Evolutionary conservation across 92 coral and sea anemone genomes (phyloP).

Genomic region (Scolanthus callimorphus): DNA sequence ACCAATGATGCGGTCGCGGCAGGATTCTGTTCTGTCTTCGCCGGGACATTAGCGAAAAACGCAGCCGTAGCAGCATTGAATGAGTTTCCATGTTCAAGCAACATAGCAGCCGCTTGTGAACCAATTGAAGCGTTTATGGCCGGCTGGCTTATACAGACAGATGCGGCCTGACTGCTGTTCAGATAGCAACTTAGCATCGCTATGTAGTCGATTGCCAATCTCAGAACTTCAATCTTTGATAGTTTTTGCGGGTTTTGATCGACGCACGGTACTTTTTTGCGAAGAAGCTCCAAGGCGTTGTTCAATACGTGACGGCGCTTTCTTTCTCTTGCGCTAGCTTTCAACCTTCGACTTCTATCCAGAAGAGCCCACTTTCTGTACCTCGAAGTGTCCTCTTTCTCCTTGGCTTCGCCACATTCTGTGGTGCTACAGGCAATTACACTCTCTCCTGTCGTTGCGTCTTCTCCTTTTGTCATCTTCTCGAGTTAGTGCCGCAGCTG

Average conservation of each 20-base stretch:
- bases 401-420: slow-evolving; percentile 54
- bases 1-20: background rate
- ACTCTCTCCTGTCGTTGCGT: background rate
- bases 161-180: slow-evolving; percentile 63
- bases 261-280: slow-evolving; percentile 95
- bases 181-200: slow-evolving; percentile 90
- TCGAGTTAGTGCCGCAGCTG: slow-evolving; percentile 26
- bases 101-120: slow-evolving; percentile 30
- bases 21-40: slow-evolving; percentile 20
- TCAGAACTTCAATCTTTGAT: slow-evolving; percentile 89
- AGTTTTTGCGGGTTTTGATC: slow-evolving; percentile 98
- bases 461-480: slow-evolving; percentile 38
- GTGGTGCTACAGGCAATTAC: slow-evolving; percentile 10
- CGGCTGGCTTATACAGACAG: slow-evolving; percentile 29
- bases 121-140: slow-evolving; percentile 8
- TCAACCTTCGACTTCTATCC: slow-evolving; percentile 84
- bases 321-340: slow-evolving; percentile 94
- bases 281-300: slow-evolving; percentile 82
- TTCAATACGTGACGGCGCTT: slow-evolving; percentile 92
- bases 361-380: slow-evolving; percentile 94
- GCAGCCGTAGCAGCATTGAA: slow-evolving; percentile 10
- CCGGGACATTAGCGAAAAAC: slow-evolving; percentile 14
- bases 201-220: slow-evolving; percentile 91
- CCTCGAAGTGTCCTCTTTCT: slow-evolving; percentile 60
- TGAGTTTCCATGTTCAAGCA: slow-evolving; percentile 18